phyloP scores from a whole-genome alignment of 2,113 vertebrate species.

The Ageneiosus marmoratus region DNA sequence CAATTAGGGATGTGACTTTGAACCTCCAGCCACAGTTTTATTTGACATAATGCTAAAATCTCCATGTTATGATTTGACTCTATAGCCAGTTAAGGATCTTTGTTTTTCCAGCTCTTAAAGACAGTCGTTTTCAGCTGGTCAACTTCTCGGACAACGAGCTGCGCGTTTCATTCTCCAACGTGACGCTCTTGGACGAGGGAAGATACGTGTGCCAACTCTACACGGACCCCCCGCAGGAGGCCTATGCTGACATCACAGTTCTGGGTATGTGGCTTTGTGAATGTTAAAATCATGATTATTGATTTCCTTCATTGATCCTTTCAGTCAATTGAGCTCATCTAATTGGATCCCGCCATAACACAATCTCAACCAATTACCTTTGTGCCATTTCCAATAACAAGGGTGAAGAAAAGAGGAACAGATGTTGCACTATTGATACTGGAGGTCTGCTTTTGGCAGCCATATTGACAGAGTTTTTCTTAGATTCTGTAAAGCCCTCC shows the following conservation, averaged over 20 bases:
- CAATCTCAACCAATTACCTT: slow-evolving; percentile 76
- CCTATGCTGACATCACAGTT: slow-evolving; percentile 92
- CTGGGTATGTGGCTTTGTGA: slow-evolving; percentile 79
- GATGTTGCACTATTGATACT: slow-evolving; percentile 72
- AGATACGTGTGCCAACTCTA: slow-evolving; percentile 98
- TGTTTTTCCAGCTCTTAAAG: slow-evolving; percentile 87
- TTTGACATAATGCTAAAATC: slow-evolving; percentile 40
- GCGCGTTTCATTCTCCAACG: slow-evolving; percentile 94
- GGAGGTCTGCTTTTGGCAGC: slow-evolving; percentile 66
- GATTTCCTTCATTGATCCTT: slow-evolving; percentile 50
- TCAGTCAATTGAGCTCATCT: slow-evolving; percentile 65
- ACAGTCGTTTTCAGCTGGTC: slow-evolving; percentile 98
- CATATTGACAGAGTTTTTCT: slow-evolving; percentile 72
- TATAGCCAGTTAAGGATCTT: background rate
- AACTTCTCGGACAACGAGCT: slow-evolving; percentile 99
- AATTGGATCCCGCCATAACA: slow-evolving; percentile 71
- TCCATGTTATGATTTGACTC: background rate
- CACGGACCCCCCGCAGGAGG: slow-evolving; percentile 96
- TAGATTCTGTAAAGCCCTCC: slow-evolving; percentile 74
- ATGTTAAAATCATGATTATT: slow-evolving; percentile 47
- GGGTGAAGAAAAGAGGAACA: slow-evolving; percentile 72
- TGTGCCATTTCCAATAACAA: slow-evolving; percentile 63
- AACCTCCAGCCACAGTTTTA: slow-evolving; percentile 48
- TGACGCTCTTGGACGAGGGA: slow-evolving; percentile 94
- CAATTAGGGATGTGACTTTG: slow-evolving; percentile 59